These are phyloP conservation scores for Physeter macrocephalus DNA, from an alignment of 2,113 vertebrate genomes.

Conservation along the genomic window DNA sequence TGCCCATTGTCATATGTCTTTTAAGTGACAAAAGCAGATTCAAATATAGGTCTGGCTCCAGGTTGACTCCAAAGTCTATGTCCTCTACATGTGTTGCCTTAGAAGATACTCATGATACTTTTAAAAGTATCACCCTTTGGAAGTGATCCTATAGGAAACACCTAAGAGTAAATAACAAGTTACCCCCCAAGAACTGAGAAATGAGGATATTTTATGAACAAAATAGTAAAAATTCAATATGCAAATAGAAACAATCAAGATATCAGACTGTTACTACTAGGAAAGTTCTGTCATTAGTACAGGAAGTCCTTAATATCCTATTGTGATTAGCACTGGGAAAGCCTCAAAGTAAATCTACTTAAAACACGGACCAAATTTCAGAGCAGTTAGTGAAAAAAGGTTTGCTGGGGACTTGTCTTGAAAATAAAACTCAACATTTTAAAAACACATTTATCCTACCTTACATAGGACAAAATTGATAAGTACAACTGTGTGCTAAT, in stretches of 20 bases:
- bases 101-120: background rate
- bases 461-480: background rate
- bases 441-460: background rate
- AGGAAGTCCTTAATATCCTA: background rate
- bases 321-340: background rate
- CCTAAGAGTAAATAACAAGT: background rate
- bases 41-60: background rate
- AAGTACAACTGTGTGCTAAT: background rate
- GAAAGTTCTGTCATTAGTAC: background rate
- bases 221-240: background rate
- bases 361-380: conserved; percentile 26
- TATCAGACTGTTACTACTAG: background rate
- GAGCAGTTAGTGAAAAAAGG: background rate
- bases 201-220: background rate
- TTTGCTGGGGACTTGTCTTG: background rate
- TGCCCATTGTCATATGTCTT: background rate
- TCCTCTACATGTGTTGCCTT: background rate
- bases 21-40: background rate
- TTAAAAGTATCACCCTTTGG: background rate
- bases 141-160: background rate
- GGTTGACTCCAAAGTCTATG: background rate
- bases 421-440: conserved; percentile 25
- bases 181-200: background rate
- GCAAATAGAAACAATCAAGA: background rate
- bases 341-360: background rate